Conservation (phyloP, 1,140 invertebrate species). For the Octopus bimaculoides region DNA sequence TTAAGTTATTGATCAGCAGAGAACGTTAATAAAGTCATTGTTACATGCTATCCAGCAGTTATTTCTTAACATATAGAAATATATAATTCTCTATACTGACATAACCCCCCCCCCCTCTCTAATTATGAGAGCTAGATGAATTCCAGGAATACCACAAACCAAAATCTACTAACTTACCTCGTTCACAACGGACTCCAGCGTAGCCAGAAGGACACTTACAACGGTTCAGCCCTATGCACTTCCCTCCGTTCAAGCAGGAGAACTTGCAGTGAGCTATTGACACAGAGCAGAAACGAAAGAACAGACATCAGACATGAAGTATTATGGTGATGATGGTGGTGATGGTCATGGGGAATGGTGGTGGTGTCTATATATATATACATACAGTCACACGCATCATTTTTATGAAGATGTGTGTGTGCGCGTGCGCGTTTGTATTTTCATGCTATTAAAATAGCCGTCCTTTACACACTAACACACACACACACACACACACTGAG, state of each 20-base stretch:
- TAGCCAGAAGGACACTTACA: conserved; percentile 55
- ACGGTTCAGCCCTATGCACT: conserved; percentile 50
- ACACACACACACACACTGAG: no score
- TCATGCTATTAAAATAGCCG: no score
- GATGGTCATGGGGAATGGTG: not conserved
- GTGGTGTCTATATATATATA: not conserved
- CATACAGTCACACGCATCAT: not conserved
- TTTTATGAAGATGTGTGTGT: not conserved
- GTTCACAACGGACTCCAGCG: conserved; percentile 46
- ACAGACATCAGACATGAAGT: not conserved
- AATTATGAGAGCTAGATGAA: no score
- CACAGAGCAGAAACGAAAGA: not conserved
- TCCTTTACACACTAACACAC: no score
- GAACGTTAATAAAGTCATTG: no score
- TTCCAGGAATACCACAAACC: no score
- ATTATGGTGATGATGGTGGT: not conserved
- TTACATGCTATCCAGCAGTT: no score
- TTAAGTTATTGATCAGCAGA: no score
- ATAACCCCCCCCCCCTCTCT: no score
- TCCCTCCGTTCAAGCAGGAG: conserved; percentile 53
- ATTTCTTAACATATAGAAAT: no score
- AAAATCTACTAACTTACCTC: conserved; percentile 26
- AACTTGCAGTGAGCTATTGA: conserved; percentile 37
- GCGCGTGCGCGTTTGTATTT: no score
- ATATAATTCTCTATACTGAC: no score